phyloP scores from a whole-genome alignment of 1,140 invertebrate genomes.

The Oreohelix idahoensis region DNA sequence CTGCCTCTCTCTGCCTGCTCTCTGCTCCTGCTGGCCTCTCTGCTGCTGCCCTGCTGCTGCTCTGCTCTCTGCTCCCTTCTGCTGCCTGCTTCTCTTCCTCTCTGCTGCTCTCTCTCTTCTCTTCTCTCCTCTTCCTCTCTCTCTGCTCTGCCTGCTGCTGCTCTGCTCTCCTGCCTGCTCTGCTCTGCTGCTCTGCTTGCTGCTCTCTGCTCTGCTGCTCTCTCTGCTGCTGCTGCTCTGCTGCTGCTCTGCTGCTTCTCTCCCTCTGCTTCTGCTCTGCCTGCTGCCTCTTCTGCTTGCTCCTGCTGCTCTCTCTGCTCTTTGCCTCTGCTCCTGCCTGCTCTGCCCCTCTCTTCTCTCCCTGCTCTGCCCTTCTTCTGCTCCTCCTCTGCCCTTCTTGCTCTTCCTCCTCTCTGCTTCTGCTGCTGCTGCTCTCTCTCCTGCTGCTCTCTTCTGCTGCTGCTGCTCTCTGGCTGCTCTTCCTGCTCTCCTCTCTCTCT shows the following conservation, averaged over 20 bases:
- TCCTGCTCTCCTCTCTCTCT: neutral
- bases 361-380: neutral
- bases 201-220: neutral
- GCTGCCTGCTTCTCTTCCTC: neutral
- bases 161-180: neutral
- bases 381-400: neutral
- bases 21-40: neutral
- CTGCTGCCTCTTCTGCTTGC: neutral
- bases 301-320: neutral
- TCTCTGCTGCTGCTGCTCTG: neutral
- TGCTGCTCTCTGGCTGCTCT: neutral
- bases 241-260: neutral
- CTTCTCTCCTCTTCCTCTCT: neutral
- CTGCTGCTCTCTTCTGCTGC: neutral
- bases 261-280: neutral
- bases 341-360: neutral
- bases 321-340: neutral
- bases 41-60: neutral
- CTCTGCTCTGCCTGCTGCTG: neutral
- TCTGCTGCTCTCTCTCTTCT: neutral
- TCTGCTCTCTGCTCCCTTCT: neutral
- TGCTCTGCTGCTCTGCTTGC: neutral
- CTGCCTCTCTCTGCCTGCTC: neutral
- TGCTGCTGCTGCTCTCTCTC: neutral
- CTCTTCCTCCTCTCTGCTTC: neutral